Evolutionary conservation across 2,888 invertebrate species (phyloP), one percentile per base, ranked within the genome.

Genomic region (Heteromurus nitidus): DNA sequence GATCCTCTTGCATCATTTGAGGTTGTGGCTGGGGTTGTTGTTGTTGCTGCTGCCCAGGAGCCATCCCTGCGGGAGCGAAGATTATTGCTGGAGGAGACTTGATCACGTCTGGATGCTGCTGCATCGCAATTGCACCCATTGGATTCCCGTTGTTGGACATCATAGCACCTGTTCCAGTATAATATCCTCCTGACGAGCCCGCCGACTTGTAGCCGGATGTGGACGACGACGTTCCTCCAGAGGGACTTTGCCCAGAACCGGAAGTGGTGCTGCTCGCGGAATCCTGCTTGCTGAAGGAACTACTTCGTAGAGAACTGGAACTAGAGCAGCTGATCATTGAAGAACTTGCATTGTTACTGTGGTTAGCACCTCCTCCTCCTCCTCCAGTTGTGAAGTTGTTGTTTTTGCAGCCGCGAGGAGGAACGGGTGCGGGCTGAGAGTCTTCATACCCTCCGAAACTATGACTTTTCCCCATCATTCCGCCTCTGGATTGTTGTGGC

Each of bases 401-500:
- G 44, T 26, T 31, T 24, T 62, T 22, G 3, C 50, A 64, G 26
- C 64, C 60, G 22, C 24, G 42, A 20, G 24, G 44, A 53, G 20
- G 30, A 28, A 20, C 42, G 13, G n/a, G 53, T 18, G 20, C 42
- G 18, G 64, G 70, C 16, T 50, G 55, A 62, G 28, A 47, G 11
- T 82, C 92, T 16, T 93, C 93, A 88, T 95, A 95, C 1, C 95
- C 96, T 13, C 95, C 95, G 88, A 96, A 97, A 89, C 95, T 96
- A 90, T 95, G 95, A 68, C 96, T 95, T 89, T 95, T 95, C 62
- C 94, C 93, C 58, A 94, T 93, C 18, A 92, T 92, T 11, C 90
- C 90, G 31, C 82, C 68, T 22, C 83, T 77, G 22, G 83, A 69
- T 28, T 82, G 82, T 24, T 81, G 50, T 44, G 73, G 50, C 44